Conservation (phyloP, 35 echinoderm and acorn worm species). For the Eucidaris tribuloides region DNA sequence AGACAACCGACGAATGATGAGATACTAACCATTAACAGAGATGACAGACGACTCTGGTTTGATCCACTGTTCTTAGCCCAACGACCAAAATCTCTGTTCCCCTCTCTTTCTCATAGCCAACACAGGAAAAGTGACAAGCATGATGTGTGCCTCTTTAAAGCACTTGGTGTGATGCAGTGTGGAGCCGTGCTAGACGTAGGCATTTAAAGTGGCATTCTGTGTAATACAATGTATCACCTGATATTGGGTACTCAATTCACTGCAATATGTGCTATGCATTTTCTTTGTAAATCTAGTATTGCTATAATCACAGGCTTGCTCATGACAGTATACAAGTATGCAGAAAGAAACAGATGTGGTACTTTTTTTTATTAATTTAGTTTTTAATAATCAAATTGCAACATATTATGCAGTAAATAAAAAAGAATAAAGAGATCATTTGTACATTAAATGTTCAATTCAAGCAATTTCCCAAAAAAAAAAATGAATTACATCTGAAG, state of each 20-base stretch:
- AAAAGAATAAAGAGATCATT: too few relatives aligned
- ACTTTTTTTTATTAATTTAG: too few relatives aligned
- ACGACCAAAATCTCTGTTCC: background rate
- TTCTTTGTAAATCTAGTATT: background rate
- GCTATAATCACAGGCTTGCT: constrained; percentile 14
- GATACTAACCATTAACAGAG: too few relatives aligned
- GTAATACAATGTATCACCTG: constrained; percentile 23
- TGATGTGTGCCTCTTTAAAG: constrained; percentile 6
- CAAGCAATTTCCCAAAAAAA: too few relatives aligned
- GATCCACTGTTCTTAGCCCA: background rate
- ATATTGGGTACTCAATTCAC: background rate
- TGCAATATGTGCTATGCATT: background rate
- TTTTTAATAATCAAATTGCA: too few relatives aligned
- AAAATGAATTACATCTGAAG: too few relatives aligned
- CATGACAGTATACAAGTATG: constrained; percentile 1
- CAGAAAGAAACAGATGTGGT: too few relatives aligned
- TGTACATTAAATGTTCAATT: too few relatives aligned
- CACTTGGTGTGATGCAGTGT: background rate
- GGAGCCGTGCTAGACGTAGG: background rate
- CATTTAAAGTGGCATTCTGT: background rate
- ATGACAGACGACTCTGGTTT: too few relatives aligned
- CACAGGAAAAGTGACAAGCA: constrained; percentile 15
- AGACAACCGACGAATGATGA: too few relatives aligned
- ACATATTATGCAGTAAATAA: too few relatives aligned
- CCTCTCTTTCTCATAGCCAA: background rate